These are phyloP conservation scores for Troilus luridus DNA, from an alignment of 2,888 invertebrate species.

Conservation along the genomic window DNA sequence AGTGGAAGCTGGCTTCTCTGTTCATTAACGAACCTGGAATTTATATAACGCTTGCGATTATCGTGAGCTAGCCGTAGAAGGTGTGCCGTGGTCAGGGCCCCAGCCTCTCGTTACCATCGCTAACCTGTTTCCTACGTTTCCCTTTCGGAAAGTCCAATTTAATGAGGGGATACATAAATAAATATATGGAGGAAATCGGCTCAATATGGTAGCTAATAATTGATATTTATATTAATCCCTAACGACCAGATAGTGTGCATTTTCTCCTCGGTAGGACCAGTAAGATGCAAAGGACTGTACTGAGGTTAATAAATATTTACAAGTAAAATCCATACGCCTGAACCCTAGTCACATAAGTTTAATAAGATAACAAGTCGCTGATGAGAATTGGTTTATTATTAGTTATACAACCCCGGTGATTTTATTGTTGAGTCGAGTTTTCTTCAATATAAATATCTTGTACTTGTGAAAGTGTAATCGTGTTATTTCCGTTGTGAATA, in stretches of 20 bases:
- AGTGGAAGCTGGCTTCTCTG: constrained; percentile 1
- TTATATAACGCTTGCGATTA: constrained; percentile 56
- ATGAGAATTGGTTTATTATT: not conserved
- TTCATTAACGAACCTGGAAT: constrained; percentile 54
- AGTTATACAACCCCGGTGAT: too few species aligned
- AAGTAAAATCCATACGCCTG: not conserved
- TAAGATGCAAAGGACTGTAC: not conserved
- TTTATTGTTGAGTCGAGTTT: too few species aligned
- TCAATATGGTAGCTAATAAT: constrained; percentile 20
- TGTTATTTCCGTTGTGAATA: too few species aligned
- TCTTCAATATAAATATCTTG: too few species aligned
- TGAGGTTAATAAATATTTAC: not conserved
- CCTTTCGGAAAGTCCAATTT: constrained; percentile 28
- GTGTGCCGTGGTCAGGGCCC: constrained; percentile 38
- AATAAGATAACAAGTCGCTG: not conserved
- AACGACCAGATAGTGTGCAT: not conserved
- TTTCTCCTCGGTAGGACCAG: not conserved
- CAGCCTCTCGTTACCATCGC: constrained; percentile 31
- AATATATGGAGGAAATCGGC: constrained; percentile 37
- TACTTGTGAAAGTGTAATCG: too few species aligned
- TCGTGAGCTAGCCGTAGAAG: constrained; percentile 54
- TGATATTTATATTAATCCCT: constrained; percentile 21
- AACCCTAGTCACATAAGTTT: not conserved
- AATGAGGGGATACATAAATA: constrained; percentile 31
- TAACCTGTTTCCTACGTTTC: constrained; percentile 47